These are phyloP conservation scores for Ornithoptera alexandrae DNA, from an alignment of 2,888 invertebrate genomes.

Conservation along the genomic window DNA sequence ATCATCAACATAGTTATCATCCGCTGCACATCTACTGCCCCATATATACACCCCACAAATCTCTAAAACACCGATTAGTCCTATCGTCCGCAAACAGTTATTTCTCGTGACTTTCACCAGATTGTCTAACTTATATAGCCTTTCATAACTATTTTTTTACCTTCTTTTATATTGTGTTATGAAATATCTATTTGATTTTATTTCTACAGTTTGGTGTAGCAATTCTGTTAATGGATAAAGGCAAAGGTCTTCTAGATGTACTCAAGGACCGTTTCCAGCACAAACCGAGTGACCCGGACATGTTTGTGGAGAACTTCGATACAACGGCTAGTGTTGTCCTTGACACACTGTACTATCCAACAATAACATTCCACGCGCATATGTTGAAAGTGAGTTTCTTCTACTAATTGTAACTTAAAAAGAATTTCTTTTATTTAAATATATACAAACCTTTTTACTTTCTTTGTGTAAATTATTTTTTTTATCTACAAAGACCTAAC, in stretches of 20 bases:
- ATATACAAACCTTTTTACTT: too few species aligned
- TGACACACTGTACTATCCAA: conserved; percentile 72
- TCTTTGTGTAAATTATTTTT: too few species aligned
- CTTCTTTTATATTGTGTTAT: too few species aligned
- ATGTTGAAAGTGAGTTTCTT: conserved; percentile 62
- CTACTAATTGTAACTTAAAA: background rate
- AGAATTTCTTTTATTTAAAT: too few species aligned
- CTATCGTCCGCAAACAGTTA: background rate
- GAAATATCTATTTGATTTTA: background rate
- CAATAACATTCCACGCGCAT: conserved; percentile 65
- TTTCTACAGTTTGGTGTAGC: conserved; percentile 66
- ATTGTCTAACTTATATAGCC: background rate
- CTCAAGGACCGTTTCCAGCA: conserved; percentile 51
- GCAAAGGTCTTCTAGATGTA: conserved; percentile 67
- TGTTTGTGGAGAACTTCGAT: conserved; percentile 69
- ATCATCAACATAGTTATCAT: background rate
- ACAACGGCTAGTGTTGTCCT: conserved; percentile 62
- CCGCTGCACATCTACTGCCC: background rate
- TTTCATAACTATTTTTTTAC: too few species aligned
- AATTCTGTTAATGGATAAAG: conserved; percentile 63
- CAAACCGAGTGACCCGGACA: conserved; percentile 42
- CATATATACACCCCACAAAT: background rate
- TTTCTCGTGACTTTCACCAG: background rate
- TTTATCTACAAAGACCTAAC: too few species aligned
- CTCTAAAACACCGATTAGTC: too few species aligned